Percentiles rank a stretch among this genome's conserved stretches.
Evolutionary conservation across 1,140 invertebrate species (phyloP).

Genomic region (Leguminivora glycinivorella): DNA sequence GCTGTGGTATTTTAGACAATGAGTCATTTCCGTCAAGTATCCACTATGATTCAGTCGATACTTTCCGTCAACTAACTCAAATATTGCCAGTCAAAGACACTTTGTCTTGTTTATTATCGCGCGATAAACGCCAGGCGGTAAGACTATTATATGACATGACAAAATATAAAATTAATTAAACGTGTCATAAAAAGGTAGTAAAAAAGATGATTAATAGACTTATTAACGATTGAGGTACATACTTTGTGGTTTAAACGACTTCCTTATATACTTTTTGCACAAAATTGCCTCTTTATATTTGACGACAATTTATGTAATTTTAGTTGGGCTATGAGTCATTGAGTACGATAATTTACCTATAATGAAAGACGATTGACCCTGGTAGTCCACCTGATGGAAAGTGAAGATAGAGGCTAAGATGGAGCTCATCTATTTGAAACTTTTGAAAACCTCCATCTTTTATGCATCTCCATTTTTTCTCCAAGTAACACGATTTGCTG

Average conservation of each 20-base stretch:
- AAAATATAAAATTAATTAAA: not conserved
- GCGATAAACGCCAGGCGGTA: not conserved
- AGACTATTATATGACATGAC: not conserved
- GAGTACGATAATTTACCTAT: not conserved
- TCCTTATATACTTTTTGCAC: not conserved
- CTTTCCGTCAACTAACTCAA: no score
- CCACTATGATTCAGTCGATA: no score
- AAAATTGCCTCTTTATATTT: not conserved
- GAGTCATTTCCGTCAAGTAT: no score
- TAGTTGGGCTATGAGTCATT: not conserved
- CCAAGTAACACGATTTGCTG: no score
- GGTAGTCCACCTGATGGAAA: no score
- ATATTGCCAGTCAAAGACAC: no score
- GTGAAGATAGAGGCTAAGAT: no score
- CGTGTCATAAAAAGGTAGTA: not conserved
- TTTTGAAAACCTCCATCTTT: no score
- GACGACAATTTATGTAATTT: not conserved
- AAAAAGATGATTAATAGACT: constrained; percentile 8
- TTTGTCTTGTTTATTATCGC: not conserved
- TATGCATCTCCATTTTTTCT: no score
- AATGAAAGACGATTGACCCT: no score
- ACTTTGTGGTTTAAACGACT: not conserved
- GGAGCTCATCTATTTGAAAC: no score
- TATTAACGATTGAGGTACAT: not conserved
- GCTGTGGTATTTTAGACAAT: no score